phyloP scores from a whole-genome alignment of 2,113 vertebrate species.

The Sinocyclocheilus maitianheensis region DNA sequence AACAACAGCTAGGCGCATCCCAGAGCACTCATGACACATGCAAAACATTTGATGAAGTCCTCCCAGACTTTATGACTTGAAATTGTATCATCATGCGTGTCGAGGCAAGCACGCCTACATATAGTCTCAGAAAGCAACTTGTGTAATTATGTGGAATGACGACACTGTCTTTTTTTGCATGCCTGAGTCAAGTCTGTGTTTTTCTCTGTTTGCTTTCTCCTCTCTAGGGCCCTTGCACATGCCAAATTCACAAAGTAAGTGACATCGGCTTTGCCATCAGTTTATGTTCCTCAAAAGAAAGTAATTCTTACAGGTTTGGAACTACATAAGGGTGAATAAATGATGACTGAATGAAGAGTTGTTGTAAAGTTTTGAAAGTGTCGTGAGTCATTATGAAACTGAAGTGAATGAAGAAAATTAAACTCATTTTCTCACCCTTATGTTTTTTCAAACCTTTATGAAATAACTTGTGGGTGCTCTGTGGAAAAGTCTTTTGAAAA shows the following conservation, averaged over 20 bases:
- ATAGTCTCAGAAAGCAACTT: slow-evolving; percentile 8
- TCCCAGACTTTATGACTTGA: slow-evolving; percentile 7
- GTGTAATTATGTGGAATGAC: slow-evolving; percentile 13
- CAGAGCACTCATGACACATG: slow-evolving; percentile 66
- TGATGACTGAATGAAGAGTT: neutral
- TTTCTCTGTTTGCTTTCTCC: slow-evolving; percentile 24
- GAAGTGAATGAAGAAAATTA: neutral
- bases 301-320: neutral
- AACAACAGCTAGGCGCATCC: slow-evolving; percentile 68
- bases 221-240: slow-evolving; percentile 91
- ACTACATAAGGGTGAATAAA: neutral
- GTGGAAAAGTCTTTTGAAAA: neutral
- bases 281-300: neutral
- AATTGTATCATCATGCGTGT: slow-evolving; percentile 19
- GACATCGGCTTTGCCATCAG: neutral
- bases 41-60: slow-evolving; percentile 42
- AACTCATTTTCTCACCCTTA: neutral
- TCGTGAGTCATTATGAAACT: slow-evolving; percentile 1
- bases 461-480: no score
- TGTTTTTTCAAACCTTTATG: neutral
- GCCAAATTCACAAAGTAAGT: slow-evolving; percentile 99
- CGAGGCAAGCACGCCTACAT: slow-evolving; percentile 10
- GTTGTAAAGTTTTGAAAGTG: neutral
- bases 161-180: neutral
- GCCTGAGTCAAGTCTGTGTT: slow-evolving; percentile 33